Base-by-base conservation (phyloP, 2,888 invertebrate species). In the Epiblema foenella region DNA sequence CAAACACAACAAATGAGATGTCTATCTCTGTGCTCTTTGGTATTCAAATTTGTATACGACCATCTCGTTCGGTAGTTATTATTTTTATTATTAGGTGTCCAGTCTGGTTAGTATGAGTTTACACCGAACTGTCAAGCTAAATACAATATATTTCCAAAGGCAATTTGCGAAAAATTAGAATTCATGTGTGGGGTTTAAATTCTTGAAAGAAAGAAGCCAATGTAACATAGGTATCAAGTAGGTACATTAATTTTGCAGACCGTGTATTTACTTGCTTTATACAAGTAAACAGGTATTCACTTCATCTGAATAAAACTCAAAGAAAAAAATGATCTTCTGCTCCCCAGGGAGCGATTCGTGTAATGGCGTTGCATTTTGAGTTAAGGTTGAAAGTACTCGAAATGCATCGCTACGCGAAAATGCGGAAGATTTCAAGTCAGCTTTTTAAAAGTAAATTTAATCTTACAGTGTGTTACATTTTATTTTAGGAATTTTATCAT, bases 341-440 rank as follows among this genome's bases (percentile, higher is more conserved):
- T 73, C 77, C 75, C 60, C 56, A 54, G 79, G 76, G 75, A 78
- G 73, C 72, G 68, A 74, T 78, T 78, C 74, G 68, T 74, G 79
- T 84, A 84, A 86, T 83, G 76, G 81, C 73, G 73, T 74, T 83
- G 79, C 78, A 86, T 86, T 87, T 84, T 79, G 76, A 78, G 77
- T 79, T 78, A 77, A 79, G 82, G 81, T 82, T 83, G 82, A 83
- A 86, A 86, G 81, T 80, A 75, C 33, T 33, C 18, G 33, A 9
- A 51, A 75, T 78, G 76, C 76, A 77, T 72, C 72, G 80, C 78
- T 78, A 78, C 77, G 74, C 78, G 77, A 79, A 81, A 51, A 83
- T 75, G 81, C 78, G 77, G 78, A 74, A 76, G 77, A 80, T 76
- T 79, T 71, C 69, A 73, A 83, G 76, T 81, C 80, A 80, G 80